A percentile compares a stretch with the other conserved stretches of the same genome.
Evolutionary conservation across 2,888 invertebrate genomes (phyloP).

Genomic region (Drosophila kokeensis): DNA sequence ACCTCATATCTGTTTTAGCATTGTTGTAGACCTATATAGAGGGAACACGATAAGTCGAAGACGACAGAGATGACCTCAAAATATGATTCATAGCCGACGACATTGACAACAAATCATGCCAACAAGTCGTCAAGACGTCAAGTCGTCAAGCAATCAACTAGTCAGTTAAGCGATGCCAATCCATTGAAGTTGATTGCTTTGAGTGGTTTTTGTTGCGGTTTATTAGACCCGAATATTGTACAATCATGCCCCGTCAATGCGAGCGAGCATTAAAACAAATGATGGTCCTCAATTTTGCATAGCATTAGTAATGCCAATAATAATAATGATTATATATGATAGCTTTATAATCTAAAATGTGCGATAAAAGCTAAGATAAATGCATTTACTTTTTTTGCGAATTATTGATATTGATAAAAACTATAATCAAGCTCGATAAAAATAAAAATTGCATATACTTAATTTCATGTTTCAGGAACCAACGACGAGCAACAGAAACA

Average conservation of each 20-base stretch:
- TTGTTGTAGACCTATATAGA: constrained; percentile 9
- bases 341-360: neutral
- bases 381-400: neutral
- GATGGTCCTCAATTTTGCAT: constrained; percentile 21
- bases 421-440: constrained; percentile 3
- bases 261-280: constrained; percentile 42
- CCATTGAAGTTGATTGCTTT: constrained; percentile 60
- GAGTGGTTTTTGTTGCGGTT: constrained; percentile 48
- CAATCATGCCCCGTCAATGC: constrained; percentile 36
- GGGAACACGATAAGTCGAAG: constrained; percentile 30
- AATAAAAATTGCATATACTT: neutral
- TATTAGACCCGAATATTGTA: constrained; percentile 45
- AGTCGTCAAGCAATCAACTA: constrained; percentile 24
- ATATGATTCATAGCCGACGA: constrained; percentile 49
- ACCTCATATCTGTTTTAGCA: constrained; percentile 14
- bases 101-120: constrained; percentile 48
- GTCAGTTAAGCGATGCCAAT: constrained; percentile 41
- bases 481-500: neutral
- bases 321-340: constrained; percentile 1
- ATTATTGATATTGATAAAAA: neutral
- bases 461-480: neutral
- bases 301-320: constrained; percentile 17
- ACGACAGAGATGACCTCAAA: constrained; percentile 46
- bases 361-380: neutral
- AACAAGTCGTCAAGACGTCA: constrained; percentile 17